Evolutionary conservation across 1,140 invertebrate genomes (phyloP).

Genomic region (Orchesella cincta): DNA sequence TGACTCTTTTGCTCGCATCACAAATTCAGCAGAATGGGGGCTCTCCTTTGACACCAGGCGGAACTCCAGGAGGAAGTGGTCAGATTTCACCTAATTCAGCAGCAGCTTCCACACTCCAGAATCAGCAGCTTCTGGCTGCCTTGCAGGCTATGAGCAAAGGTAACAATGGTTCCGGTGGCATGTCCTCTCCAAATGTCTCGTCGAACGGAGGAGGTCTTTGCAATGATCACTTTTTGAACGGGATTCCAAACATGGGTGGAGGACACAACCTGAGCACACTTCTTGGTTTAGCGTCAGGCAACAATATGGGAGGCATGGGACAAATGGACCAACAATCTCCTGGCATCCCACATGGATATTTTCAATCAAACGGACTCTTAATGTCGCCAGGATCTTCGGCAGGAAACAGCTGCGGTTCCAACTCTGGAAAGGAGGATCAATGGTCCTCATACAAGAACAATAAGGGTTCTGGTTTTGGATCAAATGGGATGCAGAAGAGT

Average conservation of each 20-base stretch:
- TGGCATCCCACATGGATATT: constrained; percentile 46
- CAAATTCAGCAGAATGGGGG: constrained; percentile 50
- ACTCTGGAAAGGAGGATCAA: constrained; percentile 39
- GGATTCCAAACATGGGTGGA: constrained; percentile 43
- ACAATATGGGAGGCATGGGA: constrained; percentile 39
- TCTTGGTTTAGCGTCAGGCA: constrained; percentile 41
- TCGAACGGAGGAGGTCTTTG: neutral
- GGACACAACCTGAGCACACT: constrained; percentile 47
- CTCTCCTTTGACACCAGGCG: constrained; percentile 5
- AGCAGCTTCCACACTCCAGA: constrained; percentile 47
- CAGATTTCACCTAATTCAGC: constrained; percentile 46
- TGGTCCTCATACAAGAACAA: constrained; percentile 45
- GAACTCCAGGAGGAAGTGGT: constrained; percentile 46
- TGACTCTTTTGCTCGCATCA: constrained; percentile 55
- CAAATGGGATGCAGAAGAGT: constrained; percentile 48
- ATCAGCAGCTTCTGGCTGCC: constrained; percentile 53
- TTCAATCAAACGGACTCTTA: constrained; percentile 10
- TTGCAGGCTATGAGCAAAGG: constrained; percentile 53
- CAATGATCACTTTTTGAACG: constrained; percentile 40
- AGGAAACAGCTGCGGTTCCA: constrained; percentile 10
- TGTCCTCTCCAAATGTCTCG: neutral
- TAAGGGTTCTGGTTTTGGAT: constrained; percentile 37
- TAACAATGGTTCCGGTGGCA: neutral
- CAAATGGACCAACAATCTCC: constrained; percentile 22
- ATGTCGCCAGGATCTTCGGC: constrained; percentile 7